Evolutionary conservation across 1,140 invertebrate genomes (phyloP).

Genomic region (Drosophila nigrodunni): DNA sequence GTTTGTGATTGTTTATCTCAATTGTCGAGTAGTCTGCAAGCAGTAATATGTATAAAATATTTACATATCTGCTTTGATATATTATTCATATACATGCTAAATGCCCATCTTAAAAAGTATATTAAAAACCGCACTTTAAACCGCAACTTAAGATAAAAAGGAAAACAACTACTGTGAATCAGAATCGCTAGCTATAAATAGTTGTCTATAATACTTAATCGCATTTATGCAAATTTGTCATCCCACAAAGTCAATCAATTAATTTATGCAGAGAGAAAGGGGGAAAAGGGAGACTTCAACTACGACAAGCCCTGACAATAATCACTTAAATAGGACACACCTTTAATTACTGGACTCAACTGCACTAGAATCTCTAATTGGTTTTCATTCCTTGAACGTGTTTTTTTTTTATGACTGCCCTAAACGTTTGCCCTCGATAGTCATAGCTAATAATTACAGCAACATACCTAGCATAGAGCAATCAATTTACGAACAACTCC

Average conservation of each 20-base stretch:
- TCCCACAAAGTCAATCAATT: neutral
- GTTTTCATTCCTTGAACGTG: neutral
- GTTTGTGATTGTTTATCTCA: constrained; percentile 60
- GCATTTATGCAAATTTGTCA: neutral
- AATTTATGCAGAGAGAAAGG: neutral
- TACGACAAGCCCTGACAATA: constrained; percentile 7
- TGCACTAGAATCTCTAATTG: constrained; percentile 38
- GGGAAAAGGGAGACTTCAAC: neutral
- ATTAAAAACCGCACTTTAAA: too few species aligned
- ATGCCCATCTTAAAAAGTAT: neutral
- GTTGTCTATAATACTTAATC: neutral
- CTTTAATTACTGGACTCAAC: constrained; percentile 1
- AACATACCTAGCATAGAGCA: neutral
- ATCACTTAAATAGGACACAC: constrained; percentile 25
- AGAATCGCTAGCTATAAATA: too few species aligned
- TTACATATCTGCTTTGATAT: constrained; percentile 51
- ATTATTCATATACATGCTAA: constrained; percentile 5
- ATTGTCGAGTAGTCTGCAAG: constrained; percentile 47
- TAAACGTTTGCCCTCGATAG: neutral
- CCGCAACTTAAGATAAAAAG: neutral
- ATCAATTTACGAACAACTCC: constrained; percentile 1
- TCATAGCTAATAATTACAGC: neutral
- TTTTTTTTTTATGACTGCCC: constrained; percentile 13
- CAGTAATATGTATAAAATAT: constrained; percentile 49
- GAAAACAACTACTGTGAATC: neutral